phyloP scores from a whole-genome alignment of 2,888 invertebrate species.

The Scelioninae gen. 1 region DNA sequence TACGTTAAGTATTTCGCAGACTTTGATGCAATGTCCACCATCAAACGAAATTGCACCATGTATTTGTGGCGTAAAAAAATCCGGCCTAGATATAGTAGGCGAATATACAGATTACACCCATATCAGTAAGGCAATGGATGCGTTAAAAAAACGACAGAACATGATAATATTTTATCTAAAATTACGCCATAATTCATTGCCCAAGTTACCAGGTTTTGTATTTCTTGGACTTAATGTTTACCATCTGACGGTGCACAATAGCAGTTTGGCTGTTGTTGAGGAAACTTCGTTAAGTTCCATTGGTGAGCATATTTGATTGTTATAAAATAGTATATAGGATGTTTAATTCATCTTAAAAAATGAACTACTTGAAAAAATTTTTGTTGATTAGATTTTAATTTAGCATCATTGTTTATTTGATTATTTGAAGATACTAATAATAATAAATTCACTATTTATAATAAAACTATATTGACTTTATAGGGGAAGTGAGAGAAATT shows the following conservation, averaged over 20 bases:
- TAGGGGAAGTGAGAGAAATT: too few relatives aligned
- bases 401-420: too few relatives aligned
- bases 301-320: slow-evolving; percentile 86
- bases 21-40: slow-evolving; percentile 90
- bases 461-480: too few relatives aligned
- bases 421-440: too few relatives aligned
- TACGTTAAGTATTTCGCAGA: slow-evolving; percentile 76
- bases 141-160: slow-evolving; percentile 90
- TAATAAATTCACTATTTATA: too few relatives aligned
- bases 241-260: slow-evolving; percentile 94
- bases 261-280: slow-evolving; percentile 94
- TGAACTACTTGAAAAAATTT: too few relatives aligned
- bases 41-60: slow-evolving; percentile 91
- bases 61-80: slow-evolving; percentile 93
- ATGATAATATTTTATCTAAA: slow-evolving; percentile 94
- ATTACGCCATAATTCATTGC: slow-evolving; percentile 93
- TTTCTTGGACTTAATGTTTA: slow-evolving; percentile 94
- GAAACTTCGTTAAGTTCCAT: slow-evolving; percentile 94
- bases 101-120: slow-evolving; percentile 93
- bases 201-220: slow-evolving; percentile 93
- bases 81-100: slow-evolving; percentile 94
- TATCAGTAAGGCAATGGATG: slow-evolving; percentile 92
- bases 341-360: too few relatives aligned
- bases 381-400: too few relatives aligned
- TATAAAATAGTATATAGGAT: not conserved